phyloP scores from a whole-genome alignment of 2,113 vertebrate genomes.

The Aspidoscelis tigris region DNA sequence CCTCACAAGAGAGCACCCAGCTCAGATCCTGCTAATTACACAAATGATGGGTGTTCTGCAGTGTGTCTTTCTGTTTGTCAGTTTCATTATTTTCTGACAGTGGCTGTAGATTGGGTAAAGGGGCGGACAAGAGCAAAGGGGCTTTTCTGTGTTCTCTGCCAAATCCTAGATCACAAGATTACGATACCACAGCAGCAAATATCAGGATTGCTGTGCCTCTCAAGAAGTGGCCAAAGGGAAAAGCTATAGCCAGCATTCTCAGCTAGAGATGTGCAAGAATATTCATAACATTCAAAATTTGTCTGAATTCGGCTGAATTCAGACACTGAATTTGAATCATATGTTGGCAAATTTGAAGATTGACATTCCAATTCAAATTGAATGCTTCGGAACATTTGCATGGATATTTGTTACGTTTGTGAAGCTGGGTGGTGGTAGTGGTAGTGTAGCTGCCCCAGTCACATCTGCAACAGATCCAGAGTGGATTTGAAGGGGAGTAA shows the following conservation, averaged over 20 bases:
- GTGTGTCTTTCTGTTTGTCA: not conserved
- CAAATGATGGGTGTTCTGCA: conserved; percentile 23
- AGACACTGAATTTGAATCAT: too few relatives aligned
- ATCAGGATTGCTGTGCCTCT: not conserved
- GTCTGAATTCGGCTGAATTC: too few relatives aligned
- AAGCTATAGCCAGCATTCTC: not conserved
- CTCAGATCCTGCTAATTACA: conserved; percentile 30
- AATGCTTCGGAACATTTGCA: too few relatives aligned
- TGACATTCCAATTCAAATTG: too few relatives aligned
- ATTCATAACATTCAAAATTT: too few relatives aligned
- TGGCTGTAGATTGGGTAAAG: conserved; percentile 10
- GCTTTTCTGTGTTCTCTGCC: not conserved
- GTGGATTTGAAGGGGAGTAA: too few relatives aligned
- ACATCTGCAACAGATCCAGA: too few relatives aligned
- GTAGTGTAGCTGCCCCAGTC: too few relatives aligned
- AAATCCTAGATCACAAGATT: not conserved
- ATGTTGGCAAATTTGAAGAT: too few relatives aligned
- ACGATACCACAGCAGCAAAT: not conserved
- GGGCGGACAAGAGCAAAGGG: not conserved
- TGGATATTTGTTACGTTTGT: too few relatives aligned
- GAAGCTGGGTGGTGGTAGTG: too few relatives aligned
- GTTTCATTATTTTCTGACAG: conserved; percentile 14
- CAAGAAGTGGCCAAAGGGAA: not conserved
- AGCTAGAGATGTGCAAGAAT: too few relatives aligned
- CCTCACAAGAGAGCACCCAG: conserved; percentile 38